Evolutionary conservation across 2,113 vertebrate genomes (phyloP).

Genomic region (Pipra filicauda): DNA sequence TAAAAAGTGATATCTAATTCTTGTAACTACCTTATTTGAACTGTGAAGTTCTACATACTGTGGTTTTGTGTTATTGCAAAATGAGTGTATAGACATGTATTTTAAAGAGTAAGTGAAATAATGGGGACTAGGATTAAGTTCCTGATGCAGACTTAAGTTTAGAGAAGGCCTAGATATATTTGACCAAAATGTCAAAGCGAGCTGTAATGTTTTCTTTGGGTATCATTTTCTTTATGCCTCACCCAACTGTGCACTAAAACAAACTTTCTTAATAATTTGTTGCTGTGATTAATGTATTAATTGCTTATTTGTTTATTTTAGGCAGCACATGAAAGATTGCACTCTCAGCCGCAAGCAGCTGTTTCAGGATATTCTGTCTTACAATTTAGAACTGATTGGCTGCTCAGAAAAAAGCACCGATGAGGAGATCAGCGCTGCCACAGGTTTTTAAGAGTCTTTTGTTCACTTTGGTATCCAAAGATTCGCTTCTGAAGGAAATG

Average conservation of each 20-base stretch:
- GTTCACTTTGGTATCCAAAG: not conserved
- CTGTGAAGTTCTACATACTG: not conserved
- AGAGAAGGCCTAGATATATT: not conserved
- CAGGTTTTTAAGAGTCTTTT: constrained; percentile 77
- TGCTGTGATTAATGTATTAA: not conserved
- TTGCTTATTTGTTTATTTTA: constrained; percentile 65
- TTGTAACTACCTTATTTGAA: not conserved
- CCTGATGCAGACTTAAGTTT: not conserved
- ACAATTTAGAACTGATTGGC: constrained; percentile 89
- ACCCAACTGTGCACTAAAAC: not conserved
- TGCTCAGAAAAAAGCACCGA: constrained; percentile 85
- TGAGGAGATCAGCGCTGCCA: constrained; percentile 81
- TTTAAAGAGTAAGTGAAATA: not conserved
- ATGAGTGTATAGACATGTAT: not conserved
- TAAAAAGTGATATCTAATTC: not conserved
- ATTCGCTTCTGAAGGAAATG: not conserved
- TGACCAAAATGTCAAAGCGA: not conserved
- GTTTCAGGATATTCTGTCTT: constrained; percentile 94
- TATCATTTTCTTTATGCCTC: not conserved
- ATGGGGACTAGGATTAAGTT: not conserved
- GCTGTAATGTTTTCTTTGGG: not conserved
- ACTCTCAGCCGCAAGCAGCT: constrained; percentile 86
- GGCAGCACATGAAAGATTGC: constrained; percentile 96
- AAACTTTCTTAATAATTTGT: not conserved
- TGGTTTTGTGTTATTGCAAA: not conserved